Percentiles rank a stretch among this genome's conserved stretches.
Evolutionary conservation across 2,113 vertebrate species (phyloP).

Genomic region (Phalacrocorax carbo): DNA sequence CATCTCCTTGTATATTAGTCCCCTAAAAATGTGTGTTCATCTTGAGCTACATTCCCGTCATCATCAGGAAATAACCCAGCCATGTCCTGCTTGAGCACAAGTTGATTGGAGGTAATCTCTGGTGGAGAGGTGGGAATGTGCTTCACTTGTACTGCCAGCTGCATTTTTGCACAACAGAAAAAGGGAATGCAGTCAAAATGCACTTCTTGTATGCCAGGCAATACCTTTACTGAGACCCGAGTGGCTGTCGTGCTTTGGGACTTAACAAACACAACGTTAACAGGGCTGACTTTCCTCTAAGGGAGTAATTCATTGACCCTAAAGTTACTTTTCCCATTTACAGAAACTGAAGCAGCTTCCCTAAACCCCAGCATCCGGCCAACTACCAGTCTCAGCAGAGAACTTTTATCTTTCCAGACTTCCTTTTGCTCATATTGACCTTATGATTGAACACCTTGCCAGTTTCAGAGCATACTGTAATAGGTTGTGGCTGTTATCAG

Average conservation of each 20-base stretch:
- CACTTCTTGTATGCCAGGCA: not conserved
- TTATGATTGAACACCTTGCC: not conserved
- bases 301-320: not conserved
- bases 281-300: not conserved
- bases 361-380: accelerated
- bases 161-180: not conserved
- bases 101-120: not conserved
- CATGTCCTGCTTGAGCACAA: not conserved
- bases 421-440: not conserved
- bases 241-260: not conserved
- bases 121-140: not conserved
- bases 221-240: not conserved
- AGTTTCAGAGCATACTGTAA: not conserved
- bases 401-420: not conserved
- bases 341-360: not conserved
- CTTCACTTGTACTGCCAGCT: not conserved
- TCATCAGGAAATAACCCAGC: not conserved
- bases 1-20: not conserved
- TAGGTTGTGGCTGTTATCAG: not conserved
- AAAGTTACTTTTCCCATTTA: not conserved
- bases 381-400: not conserved
- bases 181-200: not conserved
- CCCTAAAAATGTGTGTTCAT: not conserved
- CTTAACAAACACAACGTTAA: not conserved
- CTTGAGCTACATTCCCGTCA: not conserved